Evolutionary conservation across 1,140 invertebrate species (phyloP).

Genomic region (Akabosia matsudoensis): DNA sequence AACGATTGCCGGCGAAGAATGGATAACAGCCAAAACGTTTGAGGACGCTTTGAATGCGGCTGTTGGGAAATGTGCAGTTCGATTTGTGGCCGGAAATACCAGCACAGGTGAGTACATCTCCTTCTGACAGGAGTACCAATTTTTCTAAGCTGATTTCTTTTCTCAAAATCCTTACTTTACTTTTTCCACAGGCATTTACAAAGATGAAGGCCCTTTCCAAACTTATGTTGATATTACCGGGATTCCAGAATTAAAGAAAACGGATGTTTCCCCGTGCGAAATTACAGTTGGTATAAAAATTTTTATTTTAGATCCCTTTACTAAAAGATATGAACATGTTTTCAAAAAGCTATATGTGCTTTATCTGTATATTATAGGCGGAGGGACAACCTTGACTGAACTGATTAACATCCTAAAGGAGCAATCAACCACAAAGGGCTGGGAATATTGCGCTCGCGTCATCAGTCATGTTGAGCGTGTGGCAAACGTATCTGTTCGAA

Average conservation of each 20-base stretch:
- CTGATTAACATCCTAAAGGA: conserved; percentile 43
- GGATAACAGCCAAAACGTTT: conserved; percentile 6
- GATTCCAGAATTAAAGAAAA: conserved; percentile 13
- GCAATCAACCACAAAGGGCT: conserved; percentile 34
- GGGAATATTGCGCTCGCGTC: conserved; percentile 45
- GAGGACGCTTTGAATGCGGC: background rate
- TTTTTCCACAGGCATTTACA: conserved; percentile 18
- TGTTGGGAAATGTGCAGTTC: conserved; percentile 28
- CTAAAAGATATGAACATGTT: background rate
- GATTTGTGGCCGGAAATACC: conserved; percentile 66
- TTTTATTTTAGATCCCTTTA: too few species aligned
- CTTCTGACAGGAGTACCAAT: background rate
- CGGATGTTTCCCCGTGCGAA: background rate
- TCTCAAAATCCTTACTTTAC: background rate
- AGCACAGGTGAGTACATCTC: conserved; percentile 57
- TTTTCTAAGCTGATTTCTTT: background rate
- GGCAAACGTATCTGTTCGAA: conserved; percentile 48
- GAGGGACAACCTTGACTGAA: conserved; percentile 42
- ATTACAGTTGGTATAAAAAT: background rate
- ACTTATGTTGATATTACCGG: conserved; percentile 3
- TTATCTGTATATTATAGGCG: conserved; percentile 33
- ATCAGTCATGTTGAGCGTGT: conserved; percentile 48
- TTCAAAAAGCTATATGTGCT: background rate
- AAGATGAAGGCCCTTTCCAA: conserved; percentile 10
- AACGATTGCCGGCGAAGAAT: conserved; percentile 14